Base-by-base conservation (phyloP, 2,113 vertebrate species). In the Rhinoptilus africanus region DNA sequence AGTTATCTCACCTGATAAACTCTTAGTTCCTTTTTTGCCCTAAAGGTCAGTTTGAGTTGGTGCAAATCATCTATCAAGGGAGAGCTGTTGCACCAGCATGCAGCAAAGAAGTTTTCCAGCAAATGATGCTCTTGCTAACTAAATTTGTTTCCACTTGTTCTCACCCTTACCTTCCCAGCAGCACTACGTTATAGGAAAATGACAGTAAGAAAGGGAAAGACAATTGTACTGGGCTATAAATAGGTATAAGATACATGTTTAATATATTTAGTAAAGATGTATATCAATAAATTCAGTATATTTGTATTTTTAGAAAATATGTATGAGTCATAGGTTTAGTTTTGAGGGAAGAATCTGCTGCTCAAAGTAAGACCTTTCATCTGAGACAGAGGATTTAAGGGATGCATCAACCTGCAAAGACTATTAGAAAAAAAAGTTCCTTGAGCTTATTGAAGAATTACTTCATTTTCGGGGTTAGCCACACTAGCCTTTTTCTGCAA, bases 241-340 rank as follows among this genome's bases (percentile, higher is more conserved):
- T 48, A 37, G 2, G 8, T 67, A 18, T n/a, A 72, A 86, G 17
- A 32, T 24, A 27, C 1, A n/a, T 7, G 11, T 51, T 85, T 69
- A 60, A 3, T 41, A 19, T 37, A 53, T 67, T 79, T 28, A 60
- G 10, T 41, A 82, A 60, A 41, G 41, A 67, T 19, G 6, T 17
- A 8, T 53, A 35, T 48, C 45, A 50, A 4, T 53, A 63, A 21
- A 69, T 30, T 14, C 5, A 79, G 26, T 62, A 1, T 12, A 30
- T 79, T 75, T 83, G 1, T 57, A 10, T 57, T 35, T 53, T 41
- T 75, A 66, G 22, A 71, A 67, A 83, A 30, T 34, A 56, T 0
- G 0, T 53, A 1, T 35, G 37, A 56, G 7, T 7, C 34, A 47
- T 0, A 0, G 1, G 0, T 48, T 74, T 43, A 16, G 11, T 62